A percentile compares a stretch with the other conserved stretches of the same genome.
Conservation (phyloP, 1,140 invertebrate species). For the Heterodera schachtii region DNA sequence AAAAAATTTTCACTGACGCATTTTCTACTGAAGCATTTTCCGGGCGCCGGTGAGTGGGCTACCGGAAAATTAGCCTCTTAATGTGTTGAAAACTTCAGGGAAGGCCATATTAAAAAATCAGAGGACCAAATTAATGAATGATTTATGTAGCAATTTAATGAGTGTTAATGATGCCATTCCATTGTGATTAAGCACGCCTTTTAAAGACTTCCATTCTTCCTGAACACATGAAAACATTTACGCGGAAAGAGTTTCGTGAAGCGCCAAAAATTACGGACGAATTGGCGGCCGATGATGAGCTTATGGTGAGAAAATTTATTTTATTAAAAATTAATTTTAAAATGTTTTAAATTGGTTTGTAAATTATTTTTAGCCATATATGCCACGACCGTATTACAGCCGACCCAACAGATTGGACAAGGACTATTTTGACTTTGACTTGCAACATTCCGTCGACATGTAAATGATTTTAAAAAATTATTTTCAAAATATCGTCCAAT, state of each 20-base stretch:
- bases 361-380: conserved; percentile 45
- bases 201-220: conserved; percentile 56
- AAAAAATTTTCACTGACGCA: too few relatives aligned
- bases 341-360: not conserved
- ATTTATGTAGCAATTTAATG: too few relatives aligned
- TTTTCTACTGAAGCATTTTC: too few relatives aligned
- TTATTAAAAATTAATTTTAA: not conserved
- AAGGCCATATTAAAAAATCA: too few relatives aligned
- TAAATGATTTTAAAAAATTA: conserved; percentile 35
- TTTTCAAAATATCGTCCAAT: not conserved
- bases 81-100: not conserved
- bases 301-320: conserved; percentile 34
- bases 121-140: too few relatives aligned
- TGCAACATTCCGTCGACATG: conserved; percentile 63
- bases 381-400: conserved; percentile 63
- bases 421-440: conserved; percentile 65
- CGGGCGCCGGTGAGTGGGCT: too few relatives aligned
- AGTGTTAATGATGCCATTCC: too few relatives aligned
- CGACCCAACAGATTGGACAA: conserved; percentile 61
- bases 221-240: conserved; percentile 53
- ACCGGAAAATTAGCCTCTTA: too few relatives aligned
- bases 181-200: conserved; percentile 41
- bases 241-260: conserved; percentile 55
- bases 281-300: conserved; percentile 53
- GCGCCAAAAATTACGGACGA: conserved; percentile 56